These are phyloP conservation scores for Ganaspis sp. DNA, from an alignment of 1,140 invertebrate genomes.

Conservation along the genomic window DNA sequence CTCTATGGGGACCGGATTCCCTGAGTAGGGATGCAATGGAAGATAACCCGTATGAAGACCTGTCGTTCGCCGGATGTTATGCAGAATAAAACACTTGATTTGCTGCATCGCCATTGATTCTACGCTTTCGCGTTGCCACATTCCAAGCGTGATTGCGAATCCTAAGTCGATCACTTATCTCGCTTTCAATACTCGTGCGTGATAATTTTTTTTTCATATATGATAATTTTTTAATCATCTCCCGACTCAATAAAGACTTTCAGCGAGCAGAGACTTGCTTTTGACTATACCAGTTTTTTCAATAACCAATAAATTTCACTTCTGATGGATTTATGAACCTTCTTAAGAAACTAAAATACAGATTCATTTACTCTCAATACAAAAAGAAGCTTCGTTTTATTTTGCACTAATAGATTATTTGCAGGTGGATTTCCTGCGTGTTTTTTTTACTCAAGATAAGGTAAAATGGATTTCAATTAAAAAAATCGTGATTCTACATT, in stretches of 20 bases:
- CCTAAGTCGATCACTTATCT: slow-evolving; percentile 30
- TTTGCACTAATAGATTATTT: neutral
- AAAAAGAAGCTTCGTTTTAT: neutral
- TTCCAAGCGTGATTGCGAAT: slow-evolving; percentile 28
- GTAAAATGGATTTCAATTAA: too few relatives aligned
- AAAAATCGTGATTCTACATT: too few relatives aligned
- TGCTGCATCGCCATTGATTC: slow-evolving; percentile 28
- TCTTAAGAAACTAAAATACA: slow-evolving; percentile 14
- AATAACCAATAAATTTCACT: neutral
- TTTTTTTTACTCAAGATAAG: neutral
- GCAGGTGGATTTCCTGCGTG: neutral
- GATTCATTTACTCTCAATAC: neutral
- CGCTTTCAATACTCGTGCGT: slow-evolving; percentile 6
- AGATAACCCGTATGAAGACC: slow-evolving; percentile 31
- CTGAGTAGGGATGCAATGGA: slow-evolving; percentile 19
- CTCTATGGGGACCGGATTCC: slow-evolving; percentile 4
- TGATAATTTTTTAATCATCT: slow-evolving; percentile 23
- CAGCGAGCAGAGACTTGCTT: neutral
- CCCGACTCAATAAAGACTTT: slow-evolving; percentile 6
- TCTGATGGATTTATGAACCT: slow-evolving; percentile 12
- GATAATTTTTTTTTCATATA: neutral
- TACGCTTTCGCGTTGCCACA: slow-evolving; percentile 3
- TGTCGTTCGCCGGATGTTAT: slow-evolving; percentile 29
- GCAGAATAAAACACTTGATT: slow-evolving; percentile 31
- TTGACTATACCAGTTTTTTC: slow-evolving; percentile 14